Evolutionary conservation across 1,140 invertebrate species (phyloP), one percentile per base, ranked within the genome.

Genomic region (Calliphora vicina): DNA sequence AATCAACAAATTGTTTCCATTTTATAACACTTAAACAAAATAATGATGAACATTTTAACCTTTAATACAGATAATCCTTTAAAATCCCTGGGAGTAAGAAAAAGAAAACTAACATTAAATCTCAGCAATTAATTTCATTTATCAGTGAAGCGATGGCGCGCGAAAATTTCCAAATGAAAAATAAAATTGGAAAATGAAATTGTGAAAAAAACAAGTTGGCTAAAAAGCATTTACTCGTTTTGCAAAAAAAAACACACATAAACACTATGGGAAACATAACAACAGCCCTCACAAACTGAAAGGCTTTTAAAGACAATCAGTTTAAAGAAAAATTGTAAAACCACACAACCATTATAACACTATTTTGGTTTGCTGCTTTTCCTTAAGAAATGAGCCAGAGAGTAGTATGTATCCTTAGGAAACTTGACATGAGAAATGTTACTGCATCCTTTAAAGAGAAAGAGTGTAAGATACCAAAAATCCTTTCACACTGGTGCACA

Each of bases 401-500:
- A 17, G 45, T 17, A 3, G 13, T 50, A n/a, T 50, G 45, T n/a
- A 35, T 50, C 45, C 13, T n/a, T 17, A 50, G 17, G 3, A 50
- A 3, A 50, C 45, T 17, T 17, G 67, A 23, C 35, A 8, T 72
- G 10, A 72, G 67, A 35, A 35, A 35, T 35, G 35, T 35, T 35
- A 35, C 20, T 72, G 26, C 67, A 72, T 72, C 67, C 45, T 50
- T 35, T 35, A 35, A 35, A 15, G 12, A 50, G 15, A 4, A 50
- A 50, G 45, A 50, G 35, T 5, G 4, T 35, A 72, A 27, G 26
- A 74, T 27, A 20, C 26, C 72, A 74, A 74, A 74, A 74, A 74
- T 42, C 72, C 72, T 74, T 81, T 82, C 35, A 72, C 81, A 82
- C 81, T 42, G 71, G 29, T 72, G 71, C 81, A 73, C 81, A 82